Evolutionary conservation across 2,797 vertebrate genomes (phyloP).

Genomic region (Psittacula derbiana): DNA sequence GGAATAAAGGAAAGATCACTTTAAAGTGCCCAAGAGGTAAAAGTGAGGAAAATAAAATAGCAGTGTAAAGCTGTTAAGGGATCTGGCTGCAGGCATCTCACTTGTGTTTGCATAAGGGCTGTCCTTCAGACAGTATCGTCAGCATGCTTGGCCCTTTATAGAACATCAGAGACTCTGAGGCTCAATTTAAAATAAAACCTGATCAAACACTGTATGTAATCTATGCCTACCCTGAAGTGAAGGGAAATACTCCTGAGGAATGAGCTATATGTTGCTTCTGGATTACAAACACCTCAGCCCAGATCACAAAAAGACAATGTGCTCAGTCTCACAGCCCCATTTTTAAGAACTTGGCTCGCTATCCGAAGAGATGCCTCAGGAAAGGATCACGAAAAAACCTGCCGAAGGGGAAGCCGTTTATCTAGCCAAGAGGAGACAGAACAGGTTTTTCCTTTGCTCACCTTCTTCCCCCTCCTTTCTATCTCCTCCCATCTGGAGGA

Average conservation of each 20-base stretch:
- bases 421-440: conserved; percentile 16
- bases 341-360: conserved; percentile 31
- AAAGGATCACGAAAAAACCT: conserved; percentile 36
- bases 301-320: conserved; percentile 17
- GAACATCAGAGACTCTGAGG: conserved; percentile 40
- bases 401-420: neutral
- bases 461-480: neutral
- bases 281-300: conserved; percentile 30
- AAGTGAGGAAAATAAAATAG: conserved; percentile 41
- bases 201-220: conserved; percentile 62
- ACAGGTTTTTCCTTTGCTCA: neutral
- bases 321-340: neutral
- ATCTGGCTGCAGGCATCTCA: conserved; percentile 3
- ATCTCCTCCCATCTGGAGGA: neutral
- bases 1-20: conserved; percentile 8
- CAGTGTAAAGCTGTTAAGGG: conserved; percentile 27
- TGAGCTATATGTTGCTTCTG: conserved; percentile 30
- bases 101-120: conserved; percentile 47
- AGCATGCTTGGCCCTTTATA: conserved; percentile 12
- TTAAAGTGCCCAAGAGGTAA: neutral
- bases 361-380: conserved; percentile 4
- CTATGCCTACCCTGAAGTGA: conserved; percentile 52
- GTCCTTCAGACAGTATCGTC: conserved; percentile 43
- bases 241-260: conserved; percentile 39
- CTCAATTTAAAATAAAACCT: conserved; percentile 62